Evolutionary conservation across 2,797 vertebrate species (phyloP).

Genomic region (Paguma larvata): DNA sequence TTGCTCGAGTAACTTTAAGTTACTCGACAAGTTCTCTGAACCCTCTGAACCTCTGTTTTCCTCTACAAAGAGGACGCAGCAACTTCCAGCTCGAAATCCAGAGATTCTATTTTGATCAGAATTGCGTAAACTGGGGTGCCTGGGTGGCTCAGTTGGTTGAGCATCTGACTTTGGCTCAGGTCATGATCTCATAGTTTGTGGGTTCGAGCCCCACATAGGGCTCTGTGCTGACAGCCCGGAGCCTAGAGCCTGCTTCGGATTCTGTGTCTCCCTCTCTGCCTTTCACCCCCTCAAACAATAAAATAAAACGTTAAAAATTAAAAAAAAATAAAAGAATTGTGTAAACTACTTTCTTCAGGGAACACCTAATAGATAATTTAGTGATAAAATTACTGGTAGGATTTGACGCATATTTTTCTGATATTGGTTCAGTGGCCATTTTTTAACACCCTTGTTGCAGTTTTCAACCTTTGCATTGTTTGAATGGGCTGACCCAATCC

Average conservation of each 20-base stretch:
- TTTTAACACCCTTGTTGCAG: neutral
- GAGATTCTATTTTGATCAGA: neutral
- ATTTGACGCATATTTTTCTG: neutral
- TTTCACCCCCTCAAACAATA: too few species aligned
- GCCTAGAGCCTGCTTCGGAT: too few species aligned
- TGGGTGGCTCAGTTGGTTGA: too few species aligned
- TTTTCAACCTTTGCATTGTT: neutral
- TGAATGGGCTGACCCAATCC: neutral
- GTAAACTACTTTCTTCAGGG: neutral
- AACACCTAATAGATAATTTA: neutral
- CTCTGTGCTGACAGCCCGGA: too few species aligned
- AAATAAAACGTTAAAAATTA: too few species aligned
- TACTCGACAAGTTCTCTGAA: slow-evolving; percentile 59
- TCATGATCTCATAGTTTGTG: too few species aligned
- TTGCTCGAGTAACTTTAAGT: neutral
- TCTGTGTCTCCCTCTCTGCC: too few species aligned
- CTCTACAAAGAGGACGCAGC: neutral
- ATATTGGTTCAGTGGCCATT: neutral
- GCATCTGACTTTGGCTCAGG: too few species aligned
- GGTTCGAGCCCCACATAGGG: too few species aligned
- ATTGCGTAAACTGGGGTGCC: neutral
- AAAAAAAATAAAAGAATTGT: neutral
- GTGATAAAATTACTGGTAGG: neutral
- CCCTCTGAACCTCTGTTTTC: neutral
- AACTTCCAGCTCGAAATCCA: neutral